Percentiles rank a stretch among this genome's conserved stretches.
phyloP scores from a whole-genome alignment of 92 coral and sea anemone species.

The Zoanthus sansibaricus region DNA sequence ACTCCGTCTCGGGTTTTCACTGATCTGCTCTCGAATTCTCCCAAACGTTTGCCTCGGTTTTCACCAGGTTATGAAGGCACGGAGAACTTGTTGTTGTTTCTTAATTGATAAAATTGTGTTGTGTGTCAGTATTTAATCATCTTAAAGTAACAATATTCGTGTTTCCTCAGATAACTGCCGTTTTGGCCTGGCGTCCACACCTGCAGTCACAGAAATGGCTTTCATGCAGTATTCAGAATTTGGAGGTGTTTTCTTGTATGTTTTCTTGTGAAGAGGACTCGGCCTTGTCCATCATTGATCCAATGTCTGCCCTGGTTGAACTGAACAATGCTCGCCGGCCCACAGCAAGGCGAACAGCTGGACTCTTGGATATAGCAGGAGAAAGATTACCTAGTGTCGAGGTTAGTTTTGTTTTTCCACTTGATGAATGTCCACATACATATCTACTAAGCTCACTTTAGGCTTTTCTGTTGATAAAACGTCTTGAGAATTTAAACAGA shows the following conservation, averaged over 20 bases:
- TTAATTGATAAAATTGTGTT: neutral
- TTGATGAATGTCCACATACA: neutral
- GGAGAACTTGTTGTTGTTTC: no score
- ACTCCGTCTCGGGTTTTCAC: no score
- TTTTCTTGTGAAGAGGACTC: conserved; percentile 96
- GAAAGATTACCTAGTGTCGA: conserved; percentile 92
- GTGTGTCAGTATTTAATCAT: neutral
- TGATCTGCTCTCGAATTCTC: no score
- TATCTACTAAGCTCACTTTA: neutral
- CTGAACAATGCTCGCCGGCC: conserved; percentile 89
- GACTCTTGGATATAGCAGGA: conserved; percentile 85
- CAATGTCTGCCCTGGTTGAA: conserved; percentile 92
- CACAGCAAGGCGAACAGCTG: conserved; percentile 81
- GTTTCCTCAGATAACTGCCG: conserved; percentile 83
- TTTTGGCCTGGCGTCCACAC: conserved; percentile 99
- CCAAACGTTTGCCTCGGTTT: no score
- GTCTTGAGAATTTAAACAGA: neutral
- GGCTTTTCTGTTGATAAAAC: neutral
- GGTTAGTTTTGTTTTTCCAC: conserved; percentile 36
- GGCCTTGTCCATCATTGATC: conserved; percentile 94
- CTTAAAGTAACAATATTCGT: neutral
- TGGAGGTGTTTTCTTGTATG: conserved; percentile 95
- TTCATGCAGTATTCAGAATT: conserved; percentile 94
- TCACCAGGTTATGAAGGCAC: no score
- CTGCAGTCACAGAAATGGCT: conserved; percentile 96